Evolutionary conservation across 2,888 invertebrate genomes (phyloP).

Genomic region (Byasa hedistus): DNA sequence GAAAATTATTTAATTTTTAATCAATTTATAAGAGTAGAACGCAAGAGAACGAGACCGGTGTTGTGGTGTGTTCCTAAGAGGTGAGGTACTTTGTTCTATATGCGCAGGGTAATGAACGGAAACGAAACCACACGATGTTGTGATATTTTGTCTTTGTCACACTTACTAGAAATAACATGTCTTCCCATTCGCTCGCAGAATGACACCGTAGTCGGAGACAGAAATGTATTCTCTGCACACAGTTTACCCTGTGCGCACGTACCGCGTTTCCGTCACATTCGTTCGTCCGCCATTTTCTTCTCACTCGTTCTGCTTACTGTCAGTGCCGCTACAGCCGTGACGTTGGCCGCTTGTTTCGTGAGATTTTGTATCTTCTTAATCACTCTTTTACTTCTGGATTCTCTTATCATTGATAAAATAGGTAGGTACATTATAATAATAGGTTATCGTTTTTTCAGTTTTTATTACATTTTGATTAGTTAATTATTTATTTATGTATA

Average conservation of each 20-base stretch:
- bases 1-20: neutral
- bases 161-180: slow-evolving; percentile 28
- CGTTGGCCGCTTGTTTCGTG: slow-evolving; percentile 52
- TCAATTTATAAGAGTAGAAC: slow-evolving; percentile 56
- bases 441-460: slow-evolving; percentile 1
- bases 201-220: slow-evolving; percentile 27
- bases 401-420: slow-evolving; percentile 41
- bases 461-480: neutral
- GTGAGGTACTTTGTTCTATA: slow-evolving; percentile 36
- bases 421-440: slow-evolving; percentile 44
- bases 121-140: slow-evolving; percentile 38
- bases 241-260: slow-evolving; percentile 47
- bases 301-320: slow-evolving; percentile 66
- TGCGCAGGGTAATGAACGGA: slow-evolving; percentile 52
- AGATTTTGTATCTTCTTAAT: slow-evolving; percentile 57
- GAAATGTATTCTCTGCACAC: slow-evolving; percentile 41
- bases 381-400: slow-evolving; percentile 63
- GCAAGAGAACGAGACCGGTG: slow-evolving; percentile 65
- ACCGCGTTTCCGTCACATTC: slow-evolving; percentile 50
- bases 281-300: slow-evolving; percentile 74
- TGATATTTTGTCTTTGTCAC: slow-evolving; percentile 38
- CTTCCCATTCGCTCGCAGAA: slow-evolving; percentile 41
- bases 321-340: slow-evolving; percentile 61
- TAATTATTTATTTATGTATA: neutral
- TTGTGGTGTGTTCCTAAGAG: slow-evolving; percentile 53